phyloP scores from a whole-genome alignment of 2,113 vertebrate genomes.

The Oreocharis arfaki region DNA sequence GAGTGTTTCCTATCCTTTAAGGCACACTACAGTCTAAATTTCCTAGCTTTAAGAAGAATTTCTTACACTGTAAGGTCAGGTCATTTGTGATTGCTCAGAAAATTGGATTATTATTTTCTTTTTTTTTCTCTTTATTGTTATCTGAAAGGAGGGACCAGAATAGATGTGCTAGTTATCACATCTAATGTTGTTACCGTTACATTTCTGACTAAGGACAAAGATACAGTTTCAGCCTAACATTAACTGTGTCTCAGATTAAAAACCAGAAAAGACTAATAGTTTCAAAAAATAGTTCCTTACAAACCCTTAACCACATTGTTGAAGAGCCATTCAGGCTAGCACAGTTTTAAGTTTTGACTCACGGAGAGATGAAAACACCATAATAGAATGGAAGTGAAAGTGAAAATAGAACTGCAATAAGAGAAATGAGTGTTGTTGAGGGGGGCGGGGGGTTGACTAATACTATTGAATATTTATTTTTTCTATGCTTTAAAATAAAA shows the following conservation, averaged over 20 bases:
- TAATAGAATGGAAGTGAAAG: not conserved
- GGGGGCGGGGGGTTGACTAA: not conserved
- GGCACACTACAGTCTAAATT: not conserved
- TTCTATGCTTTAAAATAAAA: not conserved
- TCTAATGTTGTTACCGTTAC: not conserved
- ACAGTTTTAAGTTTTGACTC: not conserved
- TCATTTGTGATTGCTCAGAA: not conserved
- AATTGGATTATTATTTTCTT: not conserved
- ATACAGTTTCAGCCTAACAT: not conserved
- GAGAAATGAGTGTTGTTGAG: rapidly evolving
- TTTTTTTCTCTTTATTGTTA: not conserved
- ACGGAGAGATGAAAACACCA: not conserved
- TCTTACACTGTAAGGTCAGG: not conserved
- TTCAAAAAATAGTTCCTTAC: not conserved
- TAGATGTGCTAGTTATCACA: not conserved
- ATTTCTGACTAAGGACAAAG: not conserved
- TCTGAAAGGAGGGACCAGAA: not conserved
- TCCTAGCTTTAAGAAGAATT: not conserved
- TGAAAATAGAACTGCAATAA: not conserved
- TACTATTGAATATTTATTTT: not conserved
- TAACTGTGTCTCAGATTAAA: not conserved
- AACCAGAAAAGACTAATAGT: not conserved
- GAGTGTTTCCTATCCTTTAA: not conserved
- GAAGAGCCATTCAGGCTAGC: not conserved
- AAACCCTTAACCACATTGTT: not conserved